Percentiles rank a stretch among this genome's conserved stretches.
Evolutionary conservation across 1,140 invertebrate genomes (phyloP).

Genomic region (Coenobita brevimanus): DNA sequence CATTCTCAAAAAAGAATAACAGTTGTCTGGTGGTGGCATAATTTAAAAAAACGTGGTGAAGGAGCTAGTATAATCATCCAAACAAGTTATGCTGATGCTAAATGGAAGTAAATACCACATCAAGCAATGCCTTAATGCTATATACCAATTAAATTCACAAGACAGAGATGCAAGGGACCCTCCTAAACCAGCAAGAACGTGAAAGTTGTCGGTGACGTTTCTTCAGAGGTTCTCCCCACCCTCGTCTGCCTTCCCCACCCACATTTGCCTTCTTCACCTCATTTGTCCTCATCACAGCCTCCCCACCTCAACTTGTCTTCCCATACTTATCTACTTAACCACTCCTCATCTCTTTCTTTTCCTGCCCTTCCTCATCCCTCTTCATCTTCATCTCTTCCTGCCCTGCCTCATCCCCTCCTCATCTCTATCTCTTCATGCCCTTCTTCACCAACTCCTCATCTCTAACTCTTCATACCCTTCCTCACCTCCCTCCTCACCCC

Average conservation of each 20-base stretch:
- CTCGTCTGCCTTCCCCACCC: no score
- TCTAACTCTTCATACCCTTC: background rate
- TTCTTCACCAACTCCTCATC: background rate
- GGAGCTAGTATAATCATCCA: no score
- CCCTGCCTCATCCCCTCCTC: background rate
- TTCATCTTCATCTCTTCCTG: background rate
- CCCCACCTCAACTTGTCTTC: background rate
- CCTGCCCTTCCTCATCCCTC: background rate
- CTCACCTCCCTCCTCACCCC: background rate
- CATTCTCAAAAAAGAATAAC: background rate
- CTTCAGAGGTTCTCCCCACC: no score
- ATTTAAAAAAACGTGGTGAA: background rate
- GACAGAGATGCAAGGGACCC: no score
- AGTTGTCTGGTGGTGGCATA: background rate
- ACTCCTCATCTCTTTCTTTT: background rate
- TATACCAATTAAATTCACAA: no score
- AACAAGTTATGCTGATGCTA: no score
- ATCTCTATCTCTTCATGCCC: background rate
- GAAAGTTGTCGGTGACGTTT: no score
- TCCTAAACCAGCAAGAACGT: no score
- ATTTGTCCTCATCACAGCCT: background rate
- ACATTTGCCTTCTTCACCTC: background rate
- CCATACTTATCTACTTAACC: background rate
- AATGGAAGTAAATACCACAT: no score
- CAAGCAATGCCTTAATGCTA: no score